A percentile compares a stretch with the other conserved stretches of the same genome.
These are phyloP conservation scores for Peromyscus eremicus DNA, from an alignment of 2,797 vertebrate genomes.

Conservation along the genomic window DNA sequence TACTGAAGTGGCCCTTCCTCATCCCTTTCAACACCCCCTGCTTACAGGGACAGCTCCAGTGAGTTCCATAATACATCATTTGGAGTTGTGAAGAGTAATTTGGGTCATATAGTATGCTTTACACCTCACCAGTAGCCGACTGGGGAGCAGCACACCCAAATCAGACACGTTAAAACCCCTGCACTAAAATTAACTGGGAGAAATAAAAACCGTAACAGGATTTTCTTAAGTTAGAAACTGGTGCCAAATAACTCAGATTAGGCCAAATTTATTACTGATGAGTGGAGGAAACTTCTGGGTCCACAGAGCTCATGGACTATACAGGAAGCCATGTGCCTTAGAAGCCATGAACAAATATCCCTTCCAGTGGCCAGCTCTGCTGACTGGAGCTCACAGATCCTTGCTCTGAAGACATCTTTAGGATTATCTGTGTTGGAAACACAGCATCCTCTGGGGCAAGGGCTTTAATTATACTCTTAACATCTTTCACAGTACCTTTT, in stretches of 20 bases:
- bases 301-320: background rate
- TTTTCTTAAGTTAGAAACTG: background rate
- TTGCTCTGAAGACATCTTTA: background rate
- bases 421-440: background rate
- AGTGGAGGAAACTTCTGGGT: background rate
- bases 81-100: background rate
- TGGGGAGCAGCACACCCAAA: background rate
- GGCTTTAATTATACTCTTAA: background rate
- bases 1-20: background rate
- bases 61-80: constrained; percentile 21
- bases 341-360: background rate
- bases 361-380: background rate
- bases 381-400: background rate
- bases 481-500: background rate
- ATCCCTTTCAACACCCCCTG: background rate
- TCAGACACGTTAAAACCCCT: background rate
- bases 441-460: background rate
- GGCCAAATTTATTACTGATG: background rate
- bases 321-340: background rate
- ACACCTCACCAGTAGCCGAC: background rate
- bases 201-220: background rate
- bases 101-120: background rate
- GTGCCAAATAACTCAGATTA: constrained; percentile 5
- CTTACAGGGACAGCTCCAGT: background rate
- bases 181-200: background rate